Percentiles rank a stretch among this genome's conserved stretches.
Conservation (phyloP, 2,888 invertebrate genomes). For the Zygothrica quintamaculata region DNA sequence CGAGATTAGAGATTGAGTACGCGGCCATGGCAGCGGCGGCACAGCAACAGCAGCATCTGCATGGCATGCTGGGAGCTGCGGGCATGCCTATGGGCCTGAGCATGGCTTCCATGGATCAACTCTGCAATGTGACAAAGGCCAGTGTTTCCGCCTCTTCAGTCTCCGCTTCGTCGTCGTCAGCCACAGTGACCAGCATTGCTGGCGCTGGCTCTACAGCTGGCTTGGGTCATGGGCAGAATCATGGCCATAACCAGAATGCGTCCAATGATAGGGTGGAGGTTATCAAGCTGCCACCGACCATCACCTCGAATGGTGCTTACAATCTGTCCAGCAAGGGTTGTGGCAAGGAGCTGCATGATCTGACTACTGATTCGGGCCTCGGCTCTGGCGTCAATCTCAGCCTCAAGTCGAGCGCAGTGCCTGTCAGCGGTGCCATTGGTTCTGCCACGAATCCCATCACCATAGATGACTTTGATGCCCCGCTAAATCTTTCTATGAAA, state of each 20-base stretch:
- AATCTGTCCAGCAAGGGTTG: conserved; percentile 83
- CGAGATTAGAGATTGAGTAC: conserved; percentile 85
- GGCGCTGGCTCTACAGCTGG: conserved; percentile 32
- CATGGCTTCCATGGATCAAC: conserved; percentile 57
- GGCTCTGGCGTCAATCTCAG: conserved; percentile 83
- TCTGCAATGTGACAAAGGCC: conserved; percentile 58
- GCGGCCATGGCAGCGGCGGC: conserved; percentile 84
- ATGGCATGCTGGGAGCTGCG: conserved; percentile 68
- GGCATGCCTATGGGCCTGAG: conserved; percentile 62
- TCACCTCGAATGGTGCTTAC: conserved; percentile 86
- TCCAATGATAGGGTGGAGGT: conserved; percentile 90
- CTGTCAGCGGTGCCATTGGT: conserved; percentile 65
- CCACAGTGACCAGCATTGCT: conserved; percentile 51
- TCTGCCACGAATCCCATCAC: conserved; percentile 83
- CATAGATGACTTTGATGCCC: conserved; percentile 89
- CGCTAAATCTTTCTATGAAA: conserved; percentile 93
- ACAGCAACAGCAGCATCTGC: conserved; percentile 79
- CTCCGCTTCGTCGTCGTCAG: conserved; percentile 20
- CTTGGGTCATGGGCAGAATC: conserved; percentile 26
- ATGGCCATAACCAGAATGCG: conserved; percentile 41
- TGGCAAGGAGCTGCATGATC: conserved; percentile 81
- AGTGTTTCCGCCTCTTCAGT: conserved; percentile 27
- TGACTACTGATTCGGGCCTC: conserved; percentile 76
- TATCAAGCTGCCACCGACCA: conserved; percentile 91
- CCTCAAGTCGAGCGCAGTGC: conserved; percentile 72